Conservation (phyloP, 1,140 invertebrate species). For the fruit fly (Drosophila melanogaster) region DNA sequence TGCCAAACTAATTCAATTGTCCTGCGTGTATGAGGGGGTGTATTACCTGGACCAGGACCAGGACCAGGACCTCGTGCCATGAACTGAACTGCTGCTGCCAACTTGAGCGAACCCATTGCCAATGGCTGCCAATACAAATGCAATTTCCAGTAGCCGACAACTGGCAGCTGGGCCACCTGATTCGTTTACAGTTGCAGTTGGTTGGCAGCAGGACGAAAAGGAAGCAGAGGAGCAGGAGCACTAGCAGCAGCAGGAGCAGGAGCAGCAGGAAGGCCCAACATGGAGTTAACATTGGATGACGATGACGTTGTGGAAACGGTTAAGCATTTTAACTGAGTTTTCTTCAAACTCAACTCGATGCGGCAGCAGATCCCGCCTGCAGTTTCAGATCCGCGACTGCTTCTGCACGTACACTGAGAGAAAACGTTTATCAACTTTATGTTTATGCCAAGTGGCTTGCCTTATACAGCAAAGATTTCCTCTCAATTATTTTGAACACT, state of each 20-base stretch:
- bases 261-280: constrained; percentile 40
- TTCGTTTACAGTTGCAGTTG: constrained; percentile 66
- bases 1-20: constrained; percentile 82
- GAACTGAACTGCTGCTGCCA: constrained; percentile 31
- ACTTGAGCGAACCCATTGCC: constrained; percentile 49
- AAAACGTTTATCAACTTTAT: background rate
- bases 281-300: constrained; percentile 52
- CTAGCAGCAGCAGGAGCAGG: constrained; percentile 2
- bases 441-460: no score
- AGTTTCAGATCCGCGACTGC: constrained; percentile 16
- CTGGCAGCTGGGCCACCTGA: constrained; percentile 78
- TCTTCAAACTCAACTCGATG: constrained; percentile 57
- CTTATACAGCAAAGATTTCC: background rate
- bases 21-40: constrained; percentile 36
- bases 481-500: background rate
- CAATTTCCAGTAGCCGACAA: constrained; percentile 74
- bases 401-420: constrained; percentile 16
- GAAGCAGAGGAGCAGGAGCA: background rate
- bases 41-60: constrained; percentile 47
- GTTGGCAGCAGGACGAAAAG: background rate
- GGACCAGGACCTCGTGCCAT: background rate
- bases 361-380: constrained; percentile 38
- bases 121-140: constrained; percentile 81
- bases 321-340: constrained; percentile 80
- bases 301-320: constrained; percentile 67